phyloP scores from a whole-genome alignment of 2,113 vertebrate genomes.

The Eonycteris spelaea region DNA sequence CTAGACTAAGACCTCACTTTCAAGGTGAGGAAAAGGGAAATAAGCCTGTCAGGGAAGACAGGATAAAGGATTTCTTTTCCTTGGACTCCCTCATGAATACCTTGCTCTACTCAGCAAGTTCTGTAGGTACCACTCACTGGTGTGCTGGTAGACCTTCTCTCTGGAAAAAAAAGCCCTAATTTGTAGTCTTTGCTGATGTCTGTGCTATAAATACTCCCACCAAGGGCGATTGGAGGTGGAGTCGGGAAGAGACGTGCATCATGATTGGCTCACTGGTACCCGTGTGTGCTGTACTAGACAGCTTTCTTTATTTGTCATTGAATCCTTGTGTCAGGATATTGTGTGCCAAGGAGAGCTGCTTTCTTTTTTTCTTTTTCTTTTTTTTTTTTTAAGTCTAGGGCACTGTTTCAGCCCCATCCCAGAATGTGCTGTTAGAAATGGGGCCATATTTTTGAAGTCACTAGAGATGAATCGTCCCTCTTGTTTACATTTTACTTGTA shows the following conservation, averaged over 20 bases:
- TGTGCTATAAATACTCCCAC: background rate
- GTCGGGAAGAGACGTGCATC: background rate
- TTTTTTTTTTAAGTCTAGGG: background rate
- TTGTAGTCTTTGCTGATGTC: background rate
- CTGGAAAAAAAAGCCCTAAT: background rate
- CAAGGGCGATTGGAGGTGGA: background rate
- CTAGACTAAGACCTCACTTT: background rate
- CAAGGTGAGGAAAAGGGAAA: background rate
- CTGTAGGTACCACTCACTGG: background rate
- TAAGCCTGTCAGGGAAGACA: background rate
- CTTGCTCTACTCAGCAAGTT: background rate
- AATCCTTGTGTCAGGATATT: background rate
- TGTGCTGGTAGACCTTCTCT: background rate
- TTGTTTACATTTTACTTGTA: conserved; percentile 31
- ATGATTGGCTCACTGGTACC: background rate
- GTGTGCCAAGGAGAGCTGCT: background rate
- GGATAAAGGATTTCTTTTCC: conserved; percentile 1
- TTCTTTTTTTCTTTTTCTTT: background rate
- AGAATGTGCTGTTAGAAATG: background rate
- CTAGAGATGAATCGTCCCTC: background rate
- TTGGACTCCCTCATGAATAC: background rate
- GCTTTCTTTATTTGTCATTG: background rate
- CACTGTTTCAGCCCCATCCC: background rate
- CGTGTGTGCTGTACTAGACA: background rate
- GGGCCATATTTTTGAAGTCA: background rate